Base-by-base conservation (phyloP, 2,888 invertebrate species). In the Gymnoscelis rufifasciata region DNA sequence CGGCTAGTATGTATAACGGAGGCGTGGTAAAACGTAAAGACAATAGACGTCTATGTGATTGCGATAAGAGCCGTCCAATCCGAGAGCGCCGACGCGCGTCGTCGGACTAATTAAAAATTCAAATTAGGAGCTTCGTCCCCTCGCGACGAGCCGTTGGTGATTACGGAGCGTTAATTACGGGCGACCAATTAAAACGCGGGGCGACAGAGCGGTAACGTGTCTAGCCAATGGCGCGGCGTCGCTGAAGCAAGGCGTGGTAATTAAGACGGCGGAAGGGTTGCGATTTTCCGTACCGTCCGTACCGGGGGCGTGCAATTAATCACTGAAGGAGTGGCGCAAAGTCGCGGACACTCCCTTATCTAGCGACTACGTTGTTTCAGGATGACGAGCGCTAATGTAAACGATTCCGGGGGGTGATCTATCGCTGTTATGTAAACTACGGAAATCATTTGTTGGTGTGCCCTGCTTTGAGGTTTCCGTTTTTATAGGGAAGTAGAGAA, bases 221-320 rank as follows among this genome's bases (percentile, higher is more conserved):
- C 54, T 68, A 64, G 60, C 88, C 87, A 86, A 84, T 86, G 58
- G 74, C 67, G 64, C 66, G 57, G 66, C 78, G 68, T 59, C 67
- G 62, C 83, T 83, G 81, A 81, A 81, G 70, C 78, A 65, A 80
- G 86, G 83, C 84, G 88, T 83, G 82, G 87, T 88, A 88, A 88
- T 88, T 88, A 88, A 84, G 74, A 83, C 71, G 23, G 63, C 73
- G 72, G 84, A 88, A 87, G 88, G 88, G 88, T 88, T 87, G 82
- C 66, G 78, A 80, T 87, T 87, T 84, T 75, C 86, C 84, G 78
- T 79, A 78, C 80, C 78, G 54, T 75, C 86, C 84, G 78, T 79
- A 78, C 80, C 78, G 54, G 47, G 68, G 70, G 69, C 78, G 83
- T 74, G 70, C 74, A 71, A 81, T 83, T 84, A 81, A 83, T 84